These are phyloP conservation scores for Manduca sexta DNA, from an alignment of 1,140 invertebrate genomes.

Conservation along the genomic window DNA sequence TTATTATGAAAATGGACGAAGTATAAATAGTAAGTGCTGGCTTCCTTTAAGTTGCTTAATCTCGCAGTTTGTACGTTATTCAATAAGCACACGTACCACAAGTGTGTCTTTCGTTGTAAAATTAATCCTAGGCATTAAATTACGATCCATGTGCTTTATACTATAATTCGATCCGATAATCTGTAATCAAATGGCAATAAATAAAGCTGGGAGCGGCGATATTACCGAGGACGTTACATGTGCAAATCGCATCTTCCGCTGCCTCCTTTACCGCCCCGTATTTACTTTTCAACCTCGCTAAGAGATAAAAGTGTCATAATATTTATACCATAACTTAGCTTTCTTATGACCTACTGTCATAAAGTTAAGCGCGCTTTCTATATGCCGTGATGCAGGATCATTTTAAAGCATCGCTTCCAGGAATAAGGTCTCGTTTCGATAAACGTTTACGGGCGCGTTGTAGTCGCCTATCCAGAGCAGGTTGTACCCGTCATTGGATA, in stretches of 20 bases:
- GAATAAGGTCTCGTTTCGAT: conserved; percentile 50
- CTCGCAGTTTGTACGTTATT: background rate
- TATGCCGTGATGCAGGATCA: conserved; percentile 17
- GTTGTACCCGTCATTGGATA: conserved; percentile 54
- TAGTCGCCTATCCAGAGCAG: conserved; percentile 47
- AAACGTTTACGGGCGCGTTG: conserved; percentile 32
- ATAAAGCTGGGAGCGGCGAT: conserved; percentile 25
- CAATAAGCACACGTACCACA: conserved; percentile 5
- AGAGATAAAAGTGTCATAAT: conserved; percentile 70
- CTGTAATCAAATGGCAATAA: conserved; percentile 37
- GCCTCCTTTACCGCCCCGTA: conserved; percentile 31
- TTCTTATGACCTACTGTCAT: conserved; percentile 62
- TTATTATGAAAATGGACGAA: too few species aligned
- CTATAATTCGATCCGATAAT: conserved; percentile 34
- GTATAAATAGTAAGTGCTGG: background rate
- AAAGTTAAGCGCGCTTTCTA: conserved; percentile 59
- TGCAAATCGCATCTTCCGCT: conserved; percentile 30
- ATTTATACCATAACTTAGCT: conserved; percentile 66
- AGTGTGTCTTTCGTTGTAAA: conserved; percentile 6
- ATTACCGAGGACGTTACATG: conserved; percentile 20
- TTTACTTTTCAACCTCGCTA: conserved; percentile 63
- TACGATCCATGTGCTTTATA: conserved; percentile 14
- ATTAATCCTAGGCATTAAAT: conserved; percentile 23
- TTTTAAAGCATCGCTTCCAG: conserved; percentile 34
- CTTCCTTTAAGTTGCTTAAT: background rate